Evolutionary conservation across 1,140 invertebrate genomes (phyloP).

Genomic region (Cyrtorhinus lividipennis): DNA sequence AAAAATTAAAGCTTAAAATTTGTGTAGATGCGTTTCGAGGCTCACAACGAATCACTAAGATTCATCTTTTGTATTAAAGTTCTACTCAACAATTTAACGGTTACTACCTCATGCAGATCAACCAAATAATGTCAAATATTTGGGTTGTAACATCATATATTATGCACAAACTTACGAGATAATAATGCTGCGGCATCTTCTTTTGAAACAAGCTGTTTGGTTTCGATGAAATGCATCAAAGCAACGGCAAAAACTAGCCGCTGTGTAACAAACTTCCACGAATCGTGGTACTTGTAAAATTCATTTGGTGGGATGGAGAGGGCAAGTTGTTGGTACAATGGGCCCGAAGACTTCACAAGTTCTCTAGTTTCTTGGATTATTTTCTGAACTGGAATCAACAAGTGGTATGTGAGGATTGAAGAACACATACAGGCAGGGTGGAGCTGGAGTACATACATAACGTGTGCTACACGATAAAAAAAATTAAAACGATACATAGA

Average conservation of each 20-base stretch:
- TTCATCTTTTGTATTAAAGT: no score
- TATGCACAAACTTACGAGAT: constrained; percentile 9
- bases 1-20: no score
- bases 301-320: background rate
- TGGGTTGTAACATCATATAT: no score
- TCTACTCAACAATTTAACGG: no score
- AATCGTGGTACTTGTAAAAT: constrained; percentile 63
- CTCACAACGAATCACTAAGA: no score
- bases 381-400: background rate
- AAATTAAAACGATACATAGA: no score
- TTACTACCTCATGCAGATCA: no score
- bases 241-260: constrained; percentile 60
- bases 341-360: background rate
- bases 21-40: no score
- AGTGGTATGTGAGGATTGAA: background rate
- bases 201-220: constrained; percentile 52
- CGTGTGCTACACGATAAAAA: no score
- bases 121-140: no score
- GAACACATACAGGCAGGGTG: background rate
- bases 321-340: background rate
- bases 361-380: background rate
- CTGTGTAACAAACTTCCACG: constrained; percentile 72
- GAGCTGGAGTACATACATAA: background rate
- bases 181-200: constrained; percentile 56
- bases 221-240: constrained; percentile 63